Conservation (phyloP, 2,797 vertebrate genomes). For the Pipistrellus pygmaeus region DNA sequence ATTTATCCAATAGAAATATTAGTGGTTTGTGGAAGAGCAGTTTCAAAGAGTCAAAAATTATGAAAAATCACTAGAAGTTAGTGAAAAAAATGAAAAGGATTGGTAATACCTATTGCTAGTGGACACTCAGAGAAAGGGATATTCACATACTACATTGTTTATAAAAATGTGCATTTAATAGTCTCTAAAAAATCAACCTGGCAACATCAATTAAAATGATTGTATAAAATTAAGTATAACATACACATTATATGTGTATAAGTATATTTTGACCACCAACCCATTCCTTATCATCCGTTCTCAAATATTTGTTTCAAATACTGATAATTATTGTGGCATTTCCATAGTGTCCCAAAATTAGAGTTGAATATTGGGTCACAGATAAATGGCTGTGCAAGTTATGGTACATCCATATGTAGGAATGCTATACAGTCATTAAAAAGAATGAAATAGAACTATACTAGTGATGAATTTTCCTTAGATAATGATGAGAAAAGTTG, state of each 20-base stretch:
- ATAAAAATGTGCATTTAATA: neutral
- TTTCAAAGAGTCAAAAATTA: constrained; percentile 18
- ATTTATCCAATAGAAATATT: neutral
- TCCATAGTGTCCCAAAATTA: neutral
- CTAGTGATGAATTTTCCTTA: neutral
- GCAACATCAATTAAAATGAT: neutral
- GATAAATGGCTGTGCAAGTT: neutral
- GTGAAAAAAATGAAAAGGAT: neutral
- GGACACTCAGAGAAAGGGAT: neutral
- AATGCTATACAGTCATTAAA: neutral
- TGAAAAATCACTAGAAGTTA: neutral
- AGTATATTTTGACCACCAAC: neutral
- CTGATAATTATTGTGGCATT: neutral
- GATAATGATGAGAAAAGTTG: constrained; percentile 1
- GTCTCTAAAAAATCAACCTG: constrained; percentile 6
- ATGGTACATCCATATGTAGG: neutral
- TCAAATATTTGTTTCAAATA: neutral
- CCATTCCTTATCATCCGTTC: neutral
- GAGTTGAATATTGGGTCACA: neutral
- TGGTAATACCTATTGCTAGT: neutral
- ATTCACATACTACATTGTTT: neutral
- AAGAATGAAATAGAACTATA: neutral
- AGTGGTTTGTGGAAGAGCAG: neutral
- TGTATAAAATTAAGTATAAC: neutral
- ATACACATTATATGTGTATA: neutral